Evolutionary conservation across 2,888 invertebrate genomes (phyloP).

Genomic region (Lottia gigantea): DNA sequence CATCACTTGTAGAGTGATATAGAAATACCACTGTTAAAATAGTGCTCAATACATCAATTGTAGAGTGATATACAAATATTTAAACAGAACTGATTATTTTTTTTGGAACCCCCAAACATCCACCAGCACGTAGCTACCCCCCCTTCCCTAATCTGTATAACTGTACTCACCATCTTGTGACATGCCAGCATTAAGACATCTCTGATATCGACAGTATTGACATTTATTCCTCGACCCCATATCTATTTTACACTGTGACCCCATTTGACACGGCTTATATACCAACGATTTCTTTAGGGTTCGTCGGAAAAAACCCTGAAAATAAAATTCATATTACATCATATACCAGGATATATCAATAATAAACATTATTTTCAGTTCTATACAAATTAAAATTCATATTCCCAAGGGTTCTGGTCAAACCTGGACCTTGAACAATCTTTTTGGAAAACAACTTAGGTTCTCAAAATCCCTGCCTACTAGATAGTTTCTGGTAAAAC

Average conservation of each 20-base stretch:
- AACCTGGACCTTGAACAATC: too few relatives aligned
- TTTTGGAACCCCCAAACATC: slow-evolving; percentile 47
- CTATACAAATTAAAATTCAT: too few relatives aligned
- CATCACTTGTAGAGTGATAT: neutral
- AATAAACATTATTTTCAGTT: too few relatives aligned
- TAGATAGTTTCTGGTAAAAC: too few relatives aligned
- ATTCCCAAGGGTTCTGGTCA: too few relatives aligned
- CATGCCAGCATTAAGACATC: slow-evolving; percentile 67
- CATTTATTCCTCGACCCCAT: slow-evolving; percentile 65
- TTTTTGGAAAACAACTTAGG: too few relatives aligned
- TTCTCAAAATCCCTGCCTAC: too few relatives aligned
- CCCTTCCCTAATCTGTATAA: neutral
- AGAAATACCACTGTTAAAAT: neutral
- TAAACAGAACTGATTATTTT: slow-evolving; percentile 66
- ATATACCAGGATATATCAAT: neutral
- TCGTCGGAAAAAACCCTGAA: slow-evolving; percentile 66
- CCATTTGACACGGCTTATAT: slow-evolving; percentile 63
- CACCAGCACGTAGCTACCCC: too few relatives aligned
- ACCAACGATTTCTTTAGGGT: slow-evolving; percentile 65
- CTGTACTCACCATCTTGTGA: slow-evolving; percentile 59
- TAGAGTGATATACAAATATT: too few relatives aligned
- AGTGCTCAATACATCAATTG: neutral
- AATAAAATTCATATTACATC: slow-evolving; percentile 52
- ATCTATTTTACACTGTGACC: slow-evolving; percentile 62
- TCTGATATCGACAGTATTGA: slow-evolving; percentile 66